phyloP scores from a whole-genome alignment of 2,797 vertebrate species.

The Parauchenoglanis ngamensis region DNA sequence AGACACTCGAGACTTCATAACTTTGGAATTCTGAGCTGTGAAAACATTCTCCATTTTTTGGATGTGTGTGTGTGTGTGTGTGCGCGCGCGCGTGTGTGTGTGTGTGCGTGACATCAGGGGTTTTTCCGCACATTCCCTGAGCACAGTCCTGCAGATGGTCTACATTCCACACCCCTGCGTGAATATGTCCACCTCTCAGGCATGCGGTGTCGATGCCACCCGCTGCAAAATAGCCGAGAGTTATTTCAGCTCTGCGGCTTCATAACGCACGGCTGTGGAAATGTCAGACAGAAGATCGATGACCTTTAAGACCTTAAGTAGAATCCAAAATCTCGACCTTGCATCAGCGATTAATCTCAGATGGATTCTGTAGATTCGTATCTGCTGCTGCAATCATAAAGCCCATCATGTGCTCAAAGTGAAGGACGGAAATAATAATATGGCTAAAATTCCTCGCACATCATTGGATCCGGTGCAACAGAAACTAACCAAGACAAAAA shows the following conservation, averaged over 20 bases:
- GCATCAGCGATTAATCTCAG: neutral
- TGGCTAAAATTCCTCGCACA: neutral
- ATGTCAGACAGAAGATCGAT: slow-evolving; percentile 24
- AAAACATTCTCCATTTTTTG: neutral
- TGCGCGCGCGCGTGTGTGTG: neutral
- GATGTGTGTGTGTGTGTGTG: neutral
- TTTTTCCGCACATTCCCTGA: slow-evolving; percentile 36
- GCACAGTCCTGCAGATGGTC: slow-evolving; percentile 28
- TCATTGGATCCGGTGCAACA: neutral
- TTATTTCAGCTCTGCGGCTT: slow-evolving; percentile 21
- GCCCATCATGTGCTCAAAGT: neutral
- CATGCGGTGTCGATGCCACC: slow-evolving; percentile 18
- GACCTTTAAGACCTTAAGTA: slow-evolving; percentile 4
- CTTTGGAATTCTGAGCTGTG: neutral
- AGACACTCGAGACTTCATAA: neutral
- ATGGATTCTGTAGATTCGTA: neutral
- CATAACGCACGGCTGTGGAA: neutral
- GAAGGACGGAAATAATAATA: neutral
- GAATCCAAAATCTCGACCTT: neutral
- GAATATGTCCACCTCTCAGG: slow-evolving; percentile 29
- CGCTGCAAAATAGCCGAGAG: slow-evolving; percentile 10
- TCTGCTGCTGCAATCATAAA: neutral
- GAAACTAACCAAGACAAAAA: neutral
- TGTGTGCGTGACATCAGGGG: neutral
- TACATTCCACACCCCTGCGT: slow-evolving; percentile 49